phyloP scores from a whole-genome alignment of 2,113 vertebrate genomes.

The Electrona antarctica region DNA sequence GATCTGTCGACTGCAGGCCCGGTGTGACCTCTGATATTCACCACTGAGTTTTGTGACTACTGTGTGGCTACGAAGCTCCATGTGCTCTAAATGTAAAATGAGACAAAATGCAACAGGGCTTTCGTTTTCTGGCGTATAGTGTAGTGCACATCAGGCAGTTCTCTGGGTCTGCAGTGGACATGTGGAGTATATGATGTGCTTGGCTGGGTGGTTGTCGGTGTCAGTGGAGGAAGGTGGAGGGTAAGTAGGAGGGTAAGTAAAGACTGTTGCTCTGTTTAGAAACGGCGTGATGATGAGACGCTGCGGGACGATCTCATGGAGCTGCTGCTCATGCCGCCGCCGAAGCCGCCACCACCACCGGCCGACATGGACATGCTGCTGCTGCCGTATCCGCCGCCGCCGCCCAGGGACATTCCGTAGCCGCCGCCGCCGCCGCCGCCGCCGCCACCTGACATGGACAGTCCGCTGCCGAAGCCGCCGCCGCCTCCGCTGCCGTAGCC shows the following conservation, averaged over 20 bases:
- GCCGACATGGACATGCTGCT: constrained; percentile 9
- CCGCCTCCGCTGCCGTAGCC: neutral
- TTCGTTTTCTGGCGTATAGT: neutral
- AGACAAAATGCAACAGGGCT: neutral
- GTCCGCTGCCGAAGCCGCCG: neutral
- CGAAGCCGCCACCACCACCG: constrained; percentile 21
- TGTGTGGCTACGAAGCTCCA: neutral
- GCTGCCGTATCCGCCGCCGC: neutral
- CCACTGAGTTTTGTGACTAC: neutral
- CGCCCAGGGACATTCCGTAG: neutral
- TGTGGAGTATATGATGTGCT: neutral
- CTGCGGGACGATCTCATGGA: constrained; percentile 4
- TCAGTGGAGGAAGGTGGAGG: neutral
- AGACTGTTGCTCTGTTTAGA: constrained; percentile 15
- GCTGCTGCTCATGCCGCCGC: constrained; percentile 50
- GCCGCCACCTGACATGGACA: constrained; percentile 10
- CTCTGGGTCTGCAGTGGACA: constrained; percentile 4
- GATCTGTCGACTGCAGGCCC: constrained; percentile 6
- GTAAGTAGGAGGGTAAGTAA: constrained; percentile 2
- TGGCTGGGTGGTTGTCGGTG: neutral
- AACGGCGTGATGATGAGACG: accelerated
- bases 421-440: too few species aligned
- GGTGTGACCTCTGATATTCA: constrained; percentile 2
- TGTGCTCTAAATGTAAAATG: neutral
- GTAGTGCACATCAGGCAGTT: constrained; percentile 16